Evolutionary conservation across 2,888 invertebrate genomes (phyloP).

Genomic region (Eupsilia transversa): DNA sequence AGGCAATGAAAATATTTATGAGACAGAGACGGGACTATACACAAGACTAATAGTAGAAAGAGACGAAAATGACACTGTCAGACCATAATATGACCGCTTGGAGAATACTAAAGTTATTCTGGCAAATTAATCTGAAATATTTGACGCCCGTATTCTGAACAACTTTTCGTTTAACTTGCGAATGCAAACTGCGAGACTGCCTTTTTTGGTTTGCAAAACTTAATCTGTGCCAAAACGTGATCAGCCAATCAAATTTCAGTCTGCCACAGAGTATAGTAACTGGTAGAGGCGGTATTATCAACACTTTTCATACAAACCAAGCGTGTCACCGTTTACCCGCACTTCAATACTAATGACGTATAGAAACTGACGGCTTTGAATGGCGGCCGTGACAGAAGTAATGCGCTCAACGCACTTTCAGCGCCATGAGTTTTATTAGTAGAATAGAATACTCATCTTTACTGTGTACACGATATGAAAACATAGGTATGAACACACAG

Average conservation of each 20-base stretch:
- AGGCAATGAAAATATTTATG: constrained; percentile 49
- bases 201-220: neutral
- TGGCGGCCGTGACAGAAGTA: neutral
- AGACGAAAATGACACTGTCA: neutral
- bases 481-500: too few relatives aligned
- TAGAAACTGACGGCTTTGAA: neutral
- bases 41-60: constrained; percentile 4
- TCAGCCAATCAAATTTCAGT: neutral
- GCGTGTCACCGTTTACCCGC: too few relatives aligned
- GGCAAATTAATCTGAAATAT: constrained; percentile 4
- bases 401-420: neutral
- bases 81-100: constrained; percentile 20
- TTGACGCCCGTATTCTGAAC: too few relatives aligned
- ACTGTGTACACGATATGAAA: too few relatives aligned
- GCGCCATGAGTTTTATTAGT: too few relatives aligned
- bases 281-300: neutral
- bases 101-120: constrained; percentile 8
- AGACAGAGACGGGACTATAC: constrained; percentile 48
- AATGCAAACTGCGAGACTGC: neutral
- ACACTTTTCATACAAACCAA: neutral
- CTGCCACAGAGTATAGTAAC: neutral
- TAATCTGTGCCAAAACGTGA: neutral
- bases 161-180: neutral
- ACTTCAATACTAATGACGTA: too few relatives aligned
- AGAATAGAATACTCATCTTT: too few relatives aligned